These are phyloP conservation scores for Sebastes iracundus DNA, from an alignment of 2,797 vertebrate species.

Conservation along the genomic window DNA sequence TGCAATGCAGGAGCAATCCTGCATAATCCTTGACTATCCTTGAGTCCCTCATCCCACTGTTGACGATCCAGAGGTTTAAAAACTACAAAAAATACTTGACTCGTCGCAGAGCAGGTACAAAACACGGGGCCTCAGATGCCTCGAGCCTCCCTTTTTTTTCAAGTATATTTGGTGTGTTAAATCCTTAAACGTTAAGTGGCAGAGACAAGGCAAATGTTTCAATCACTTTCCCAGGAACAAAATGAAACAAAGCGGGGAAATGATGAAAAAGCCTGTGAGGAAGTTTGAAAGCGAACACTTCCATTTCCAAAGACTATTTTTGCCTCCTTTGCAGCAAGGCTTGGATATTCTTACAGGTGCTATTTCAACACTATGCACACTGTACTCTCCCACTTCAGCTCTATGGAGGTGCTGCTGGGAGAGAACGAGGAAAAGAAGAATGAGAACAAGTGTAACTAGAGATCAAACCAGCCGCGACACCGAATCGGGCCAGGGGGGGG, in stretches of 20 bases:
- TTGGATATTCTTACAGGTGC: slow-evolving; percentile 34
- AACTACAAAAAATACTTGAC: slow-evolving; percentile 4
- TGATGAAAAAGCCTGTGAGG: slow-evolving; percentile 3
- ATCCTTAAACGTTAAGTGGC: background rate
- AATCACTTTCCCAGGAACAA: background rate
- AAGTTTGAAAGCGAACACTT: background rate
- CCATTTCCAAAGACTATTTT: slow-evolving; percentile 8
- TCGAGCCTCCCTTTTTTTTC: background rate
- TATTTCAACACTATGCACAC: slow-evolving; percentile 11
- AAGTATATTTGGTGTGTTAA: background rate
- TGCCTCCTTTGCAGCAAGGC: background rate
- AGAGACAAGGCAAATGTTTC: background rate
- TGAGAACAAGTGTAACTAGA: background rate
- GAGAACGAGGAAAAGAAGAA: background rate
- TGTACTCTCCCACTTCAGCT: background rate
- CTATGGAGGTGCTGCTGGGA: background rate
- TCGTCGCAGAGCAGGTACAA: background rate
- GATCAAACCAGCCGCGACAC: background rate
- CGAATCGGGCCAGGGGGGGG: no score
- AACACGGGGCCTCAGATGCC: background rate
- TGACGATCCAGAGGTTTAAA: slow-evolving; percentile 29
- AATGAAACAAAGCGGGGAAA: slow-evolving; percentile 21
- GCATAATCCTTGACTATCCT: slow-evolving; percentile 53
- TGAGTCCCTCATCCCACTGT: slow-evolving; percentile 31
- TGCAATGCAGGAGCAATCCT: slow-evolving; percentile 53